Percentiles rank a stretch among this genome's conserved stretches.
Conservation (phyloP, 2,113 vertebrate genomes). For the Pycnonotus jocosus region DNA sequence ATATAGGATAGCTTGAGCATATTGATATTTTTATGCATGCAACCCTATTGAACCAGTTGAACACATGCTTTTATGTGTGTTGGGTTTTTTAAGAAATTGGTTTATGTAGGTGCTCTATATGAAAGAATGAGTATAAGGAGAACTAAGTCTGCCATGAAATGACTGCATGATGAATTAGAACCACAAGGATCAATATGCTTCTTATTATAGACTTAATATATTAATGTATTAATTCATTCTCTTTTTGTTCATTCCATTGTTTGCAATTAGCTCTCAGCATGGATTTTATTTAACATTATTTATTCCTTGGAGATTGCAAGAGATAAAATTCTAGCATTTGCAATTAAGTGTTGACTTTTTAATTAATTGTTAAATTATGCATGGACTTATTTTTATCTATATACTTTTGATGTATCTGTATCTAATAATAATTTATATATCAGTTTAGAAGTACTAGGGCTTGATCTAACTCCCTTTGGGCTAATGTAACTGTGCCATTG, state of each 20-base stretch:
- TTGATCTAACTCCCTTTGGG: neutral
- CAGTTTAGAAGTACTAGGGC: neutral
- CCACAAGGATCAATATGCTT: neutral
- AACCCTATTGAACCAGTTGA: neutral
- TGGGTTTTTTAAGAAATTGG: neutral
- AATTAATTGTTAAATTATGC: conserved; percentile 55
- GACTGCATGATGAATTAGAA: neutral
- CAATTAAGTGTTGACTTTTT: conserved; percentile 6
- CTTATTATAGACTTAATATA: neutral
- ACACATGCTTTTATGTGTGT: neutral
- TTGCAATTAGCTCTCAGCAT: conserved; percentile 1
- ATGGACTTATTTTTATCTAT: neutral
- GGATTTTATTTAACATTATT: conserved; percentile 12
- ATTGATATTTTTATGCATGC: neutral
- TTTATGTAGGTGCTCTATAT: neutral
- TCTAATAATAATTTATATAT: neutral
- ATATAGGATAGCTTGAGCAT: neutral
- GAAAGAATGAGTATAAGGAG: neutral
- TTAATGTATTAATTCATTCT: conserved; percentile 42
- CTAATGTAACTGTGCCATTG: neutral
- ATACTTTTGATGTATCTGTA: conserved; percentile 11
- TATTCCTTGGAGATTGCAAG: neutral
- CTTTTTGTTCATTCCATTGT: conserved; percentile 2
- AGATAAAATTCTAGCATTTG: neutral
- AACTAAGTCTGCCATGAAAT: neutral